Evolutionary conservation across 1,140 invertebrate species (phyloP).

Genomic region (Aphelinus certus): DNA sequence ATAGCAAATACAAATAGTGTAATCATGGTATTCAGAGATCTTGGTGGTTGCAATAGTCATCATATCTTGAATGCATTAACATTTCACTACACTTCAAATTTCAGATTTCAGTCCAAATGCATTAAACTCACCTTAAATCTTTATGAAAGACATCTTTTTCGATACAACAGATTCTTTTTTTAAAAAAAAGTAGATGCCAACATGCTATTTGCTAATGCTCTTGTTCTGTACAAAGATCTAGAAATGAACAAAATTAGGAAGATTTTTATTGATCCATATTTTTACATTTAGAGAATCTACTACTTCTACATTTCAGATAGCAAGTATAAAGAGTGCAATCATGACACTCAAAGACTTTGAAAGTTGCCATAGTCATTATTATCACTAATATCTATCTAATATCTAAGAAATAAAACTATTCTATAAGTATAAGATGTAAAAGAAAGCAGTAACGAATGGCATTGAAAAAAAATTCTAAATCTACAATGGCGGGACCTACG

Average conservation of each 20-base stretch:
- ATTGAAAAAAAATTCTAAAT: no score
- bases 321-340: constrained; percentile 40
- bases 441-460: no score
- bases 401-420: not conserved
- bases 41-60: constrained; percentile 35
- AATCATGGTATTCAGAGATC: constrained; percentile 41
- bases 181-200: no score
- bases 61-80: not conserved
- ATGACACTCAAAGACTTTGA: constrained; percentile 39
- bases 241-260: no score
- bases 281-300: no score
- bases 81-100: not conserved
- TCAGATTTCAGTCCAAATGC: not conserved
- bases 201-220: not conserved
- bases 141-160: no score
- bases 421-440: no score
- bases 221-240: not conserved
- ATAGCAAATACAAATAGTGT: constrained; percentile 39
- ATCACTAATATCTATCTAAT: not conserved
- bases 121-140: constrained; percentile 8
- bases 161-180: no score
- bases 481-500: no score
- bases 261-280: no score
- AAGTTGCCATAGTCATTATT: constrained; percentile 35
- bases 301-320: constrained; percentile 22